phyloP scores from a whole-genome alignment of 2,113 vertebrate genomes.

The Carettochelys insculpta region DNA sequence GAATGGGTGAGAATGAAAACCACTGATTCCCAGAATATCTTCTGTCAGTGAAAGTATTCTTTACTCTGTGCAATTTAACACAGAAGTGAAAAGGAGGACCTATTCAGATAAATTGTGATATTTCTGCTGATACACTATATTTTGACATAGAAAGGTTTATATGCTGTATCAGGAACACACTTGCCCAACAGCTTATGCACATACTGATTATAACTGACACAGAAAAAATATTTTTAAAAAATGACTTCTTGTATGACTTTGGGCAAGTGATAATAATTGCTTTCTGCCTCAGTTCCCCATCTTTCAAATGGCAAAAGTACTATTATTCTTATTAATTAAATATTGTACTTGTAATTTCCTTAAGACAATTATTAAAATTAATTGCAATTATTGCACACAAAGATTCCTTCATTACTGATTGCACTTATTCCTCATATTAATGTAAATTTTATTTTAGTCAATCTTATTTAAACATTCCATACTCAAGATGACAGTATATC shows the following conservation, averaged over 20 bases:
- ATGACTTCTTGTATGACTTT: background rate
- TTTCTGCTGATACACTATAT: background rate
- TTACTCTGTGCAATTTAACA: background rate
- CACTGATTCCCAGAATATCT: background rate
- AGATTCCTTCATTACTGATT: background rate
- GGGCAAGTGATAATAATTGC: background rate
- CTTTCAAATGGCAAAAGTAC: background rate
- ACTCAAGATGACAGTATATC: background rate
- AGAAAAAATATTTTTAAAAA: background rate
- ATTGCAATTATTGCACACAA: background rate
- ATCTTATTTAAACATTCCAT: background rate
- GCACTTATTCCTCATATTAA: background rate
- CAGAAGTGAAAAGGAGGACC: rapidly evolving
- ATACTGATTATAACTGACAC: background rate
- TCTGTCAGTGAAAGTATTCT: background rate
- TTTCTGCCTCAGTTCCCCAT: background rate
- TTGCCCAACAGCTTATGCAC: background rate
- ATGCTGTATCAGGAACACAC: background rate
- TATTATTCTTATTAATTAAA: background rate
- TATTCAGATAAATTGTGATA: background rate
- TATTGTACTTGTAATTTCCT: background rate
- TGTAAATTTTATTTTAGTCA: background rate
- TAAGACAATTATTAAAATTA: background rate
- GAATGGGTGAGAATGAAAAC: background rate
- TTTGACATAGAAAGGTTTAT: background rate